These are phyloP conservation scores for Entelurus aequoreus DNA, from an alignment of 2,113 vertebrate species.

Conservation along the genomic window DNA sequence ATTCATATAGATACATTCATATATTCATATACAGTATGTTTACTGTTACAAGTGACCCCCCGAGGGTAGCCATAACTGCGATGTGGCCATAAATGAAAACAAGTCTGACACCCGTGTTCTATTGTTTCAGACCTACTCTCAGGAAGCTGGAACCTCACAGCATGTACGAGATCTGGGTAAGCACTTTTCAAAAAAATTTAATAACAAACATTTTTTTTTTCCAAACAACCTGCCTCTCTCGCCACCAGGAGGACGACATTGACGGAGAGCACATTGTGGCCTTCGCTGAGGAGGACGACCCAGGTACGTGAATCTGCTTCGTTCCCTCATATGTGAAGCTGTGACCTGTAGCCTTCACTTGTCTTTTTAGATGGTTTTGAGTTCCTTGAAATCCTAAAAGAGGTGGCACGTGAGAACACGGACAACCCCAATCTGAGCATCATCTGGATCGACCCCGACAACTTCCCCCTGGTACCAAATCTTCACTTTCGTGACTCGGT, in stretches of 20 bases:
- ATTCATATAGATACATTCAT: no score
- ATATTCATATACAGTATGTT: no score
- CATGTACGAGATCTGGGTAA: conserved; percentile 93
- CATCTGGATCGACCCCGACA: conserved; percentile 90
- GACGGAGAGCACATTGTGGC: conserved; percentile 91
- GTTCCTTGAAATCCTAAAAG: conserved; percentile 87
- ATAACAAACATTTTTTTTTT: neutral
- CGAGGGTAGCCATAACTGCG: no score
- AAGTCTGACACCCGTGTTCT: no score
- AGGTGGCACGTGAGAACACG: conserved; percentile 87
- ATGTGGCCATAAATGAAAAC: no score
- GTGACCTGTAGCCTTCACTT: neutral
- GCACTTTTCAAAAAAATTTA: conserved; percentile 12
- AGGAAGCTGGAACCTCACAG: conserved; percentile 86
- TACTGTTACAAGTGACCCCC: no score
- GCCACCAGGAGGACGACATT: conserved; percentile 81
- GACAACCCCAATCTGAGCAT: conserved; percentile 90
- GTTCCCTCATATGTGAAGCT: neutral
- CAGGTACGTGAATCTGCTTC: conserved; percentile 62
- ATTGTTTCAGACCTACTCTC: conserved; percentile 77
- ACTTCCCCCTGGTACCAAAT: conserved; percentile 82
- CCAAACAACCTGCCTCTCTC: neutral
- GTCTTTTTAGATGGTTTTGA: conserved; percentile 79
- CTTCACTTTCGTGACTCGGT: no score
- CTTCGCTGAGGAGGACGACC: conserved; percentile 87